Conservation (phyloP, 2,888 invertebrate genomes). For the Pammene fasciana region DNA sequence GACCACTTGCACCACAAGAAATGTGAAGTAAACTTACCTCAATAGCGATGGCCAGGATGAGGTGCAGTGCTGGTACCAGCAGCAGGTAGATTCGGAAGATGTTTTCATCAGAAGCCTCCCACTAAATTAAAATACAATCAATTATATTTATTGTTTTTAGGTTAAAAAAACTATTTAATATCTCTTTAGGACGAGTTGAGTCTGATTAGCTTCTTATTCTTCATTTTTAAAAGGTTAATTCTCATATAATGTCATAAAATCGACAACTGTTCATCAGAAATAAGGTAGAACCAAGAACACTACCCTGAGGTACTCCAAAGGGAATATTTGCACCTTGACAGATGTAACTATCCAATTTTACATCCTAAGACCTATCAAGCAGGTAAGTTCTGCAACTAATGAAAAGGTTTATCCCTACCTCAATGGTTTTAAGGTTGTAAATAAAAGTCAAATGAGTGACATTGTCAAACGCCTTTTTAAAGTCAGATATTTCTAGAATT, state of each 20-base stretch:
- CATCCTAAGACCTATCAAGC: no score
- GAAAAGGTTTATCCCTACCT: no score
- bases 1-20: neutral
- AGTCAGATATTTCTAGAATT: no score
- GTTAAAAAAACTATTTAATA: no score
- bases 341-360: no score
- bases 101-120: conserved; percentile 57
- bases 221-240: neutral
- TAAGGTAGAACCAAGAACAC: neutral
- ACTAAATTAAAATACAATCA: neutral
- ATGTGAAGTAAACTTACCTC: conserved; percentile 78
- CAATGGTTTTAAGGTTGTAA: no score
- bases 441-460: no score
- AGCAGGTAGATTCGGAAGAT: conserved; percentile 84
- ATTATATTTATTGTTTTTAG: no score
- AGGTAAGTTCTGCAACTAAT: no score
- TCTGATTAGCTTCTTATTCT: neutral
- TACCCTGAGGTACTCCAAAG: neutral
- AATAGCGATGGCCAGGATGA: conserved; percentile 82
- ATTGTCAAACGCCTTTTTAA: neutral
- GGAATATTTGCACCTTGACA: neutral
- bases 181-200: no score
- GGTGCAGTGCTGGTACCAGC: conserved; percentile 83
- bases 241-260: neutral
- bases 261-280: neutral